phyloP scores from a whole-genome alignment of 2,888 invertebrate genomes.

The Acanthococcus lagerstroemiae region DNA sequence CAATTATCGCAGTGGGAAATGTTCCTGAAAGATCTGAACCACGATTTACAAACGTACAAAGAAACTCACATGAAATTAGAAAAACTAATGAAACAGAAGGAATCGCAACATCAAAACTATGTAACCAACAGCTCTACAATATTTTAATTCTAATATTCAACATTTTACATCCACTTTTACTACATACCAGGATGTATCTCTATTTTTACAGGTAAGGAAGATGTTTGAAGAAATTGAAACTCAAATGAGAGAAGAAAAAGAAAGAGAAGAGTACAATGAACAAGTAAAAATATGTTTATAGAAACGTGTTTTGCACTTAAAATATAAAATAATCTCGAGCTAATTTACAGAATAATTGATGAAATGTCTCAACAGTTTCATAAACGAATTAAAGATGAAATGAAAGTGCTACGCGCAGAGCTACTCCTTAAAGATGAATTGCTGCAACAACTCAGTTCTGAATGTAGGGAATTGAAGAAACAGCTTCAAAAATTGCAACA shows the following conservation, averaged over 20 bases:
- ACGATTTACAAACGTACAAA: slow-evolving; percentile 28
- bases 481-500: slow-evolving; percentile 1
- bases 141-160: no score
- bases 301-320: no score
- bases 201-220: slow-evolving; percentile 29
- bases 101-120: slow-evolving; percentile 18
- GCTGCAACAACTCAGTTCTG: slow-evolving; percentile 8
- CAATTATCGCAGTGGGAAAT: slow-evolving; percentile 19
- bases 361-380: no score
- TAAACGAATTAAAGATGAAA: slow-evolving; percentile 21
- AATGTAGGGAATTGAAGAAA: slow-evolving; percentile 20
- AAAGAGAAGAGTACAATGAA: slow-evolving; percentile 29
- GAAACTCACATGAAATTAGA: slow-evolving; percentile 12
- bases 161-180: no score
- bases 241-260: slow-evolving; percentile 32
- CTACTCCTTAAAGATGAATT: slow-evolving; percentile 20
- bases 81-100: slow-evolving; percentile 18
- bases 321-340: no score
- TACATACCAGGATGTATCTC: neutral
- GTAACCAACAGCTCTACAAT: no score
- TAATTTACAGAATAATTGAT: no score
- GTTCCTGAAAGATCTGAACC: slow-evolving; percentile 19
- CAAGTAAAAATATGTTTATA: slow-evolving; percentile 19
- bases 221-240: slow-evolving; percentile 33
- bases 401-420: slow-evolving; percentile 10